Evolutionary conservation across 1,140 invertebrate genomes (phyloP).

Genomic region (Monomorium pharaonis): DNA sequence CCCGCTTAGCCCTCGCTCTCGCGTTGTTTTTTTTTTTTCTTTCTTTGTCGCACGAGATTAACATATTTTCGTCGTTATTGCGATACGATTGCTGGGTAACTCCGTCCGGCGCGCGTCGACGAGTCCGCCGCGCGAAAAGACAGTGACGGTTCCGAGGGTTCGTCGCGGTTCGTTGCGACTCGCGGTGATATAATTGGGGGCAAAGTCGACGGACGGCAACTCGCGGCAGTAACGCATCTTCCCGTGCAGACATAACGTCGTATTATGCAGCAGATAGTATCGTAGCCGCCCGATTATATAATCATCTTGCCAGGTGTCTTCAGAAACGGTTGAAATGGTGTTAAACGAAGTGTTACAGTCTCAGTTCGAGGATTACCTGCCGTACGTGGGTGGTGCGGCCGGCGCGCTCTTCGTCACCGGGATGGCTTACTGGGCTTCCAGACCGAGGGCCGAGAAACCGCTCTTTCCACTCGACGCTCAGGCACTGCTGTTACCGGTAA

Average conservation of each 20-base stretch:
- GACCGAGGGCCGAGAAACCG: conserved; percentile 90
- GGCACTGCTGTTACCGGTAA: conserved; percentile 89
- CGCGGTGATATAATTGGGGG: neutral
- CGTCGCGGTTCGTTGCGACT: neutral
- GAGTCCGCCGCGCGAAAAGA: neutral
- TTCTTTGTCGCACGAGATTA: neutral
- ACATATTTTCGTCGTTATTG: neutral
- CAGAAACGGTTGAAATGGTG: conserved; percentile 40
- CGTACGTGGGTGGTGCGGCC: conserved; percentile 90
- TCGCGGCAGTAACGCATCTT: neutral
- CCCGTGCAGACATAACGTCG: neutral
- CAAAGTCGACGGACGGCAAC: neutral
- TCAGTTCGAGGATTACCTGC: conserved; percentile 89
- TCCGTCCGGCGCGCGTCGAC: neutral
- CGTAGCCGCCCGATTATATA: neutral
- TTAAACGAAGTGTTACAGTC: conserved; percentile 79
- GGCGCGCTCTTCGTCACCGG: conserved; percentile 91
- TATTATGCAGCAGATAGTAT: conserved; percentile 37
- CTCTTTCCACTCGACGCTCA: conserved; percentile 91
- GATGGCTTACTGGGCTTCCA: conserved; percentile 89
- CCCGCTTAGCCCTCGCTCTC: neutral
- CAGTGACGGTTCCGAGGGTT: too few species aligned
- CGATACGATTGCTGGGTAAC: neutral
- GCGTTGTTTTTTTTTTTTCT: neutral
- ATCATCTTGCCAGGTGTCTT: neutral